Percentiles rank a stretch among this genome's conserved stretches.
Conservation (phyloP, 2,797 vertebrate species). For the Tenualosa ilisha region DNA sequence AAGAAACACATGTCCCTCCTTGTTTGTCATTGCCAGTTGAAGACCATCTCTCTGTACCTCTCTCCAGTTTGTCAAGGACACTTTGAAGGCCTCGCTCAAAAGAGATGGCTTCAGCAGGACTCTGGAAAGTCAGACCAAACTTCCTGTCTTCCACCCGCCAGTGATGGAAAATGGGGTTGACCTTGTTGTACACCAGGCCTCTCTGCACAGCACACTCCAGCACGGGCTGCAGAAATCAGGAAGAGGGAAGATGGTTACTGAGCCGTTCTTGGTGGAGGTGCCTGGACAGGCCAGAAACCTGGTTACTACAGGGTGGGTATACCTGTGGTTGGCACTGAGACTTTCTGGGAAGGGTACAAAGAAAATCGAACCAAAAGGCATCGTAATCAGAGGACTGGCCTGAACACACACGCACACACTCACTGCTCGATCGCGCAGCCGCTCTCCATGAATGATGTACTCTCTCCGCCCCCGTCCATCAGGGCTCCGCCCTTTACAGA, state of each 20-base stretch:
- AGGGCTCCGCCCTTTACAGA: slow-evolving; percentile 83
- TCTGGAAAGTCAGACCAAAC: slow-evolving; percentile 93
- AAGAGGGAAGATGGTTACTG: not conserved
- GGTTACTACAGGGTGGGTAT: not conserved
- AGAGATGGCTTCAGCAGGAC: slow-evolving; percentile 86
- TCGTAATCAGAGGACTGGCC: slow-evolving; percentile 56
- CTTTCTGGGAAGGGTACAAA: slow-evolving; percentile 35
- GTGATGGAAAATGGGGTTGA: slow-evolving; percentile 94
- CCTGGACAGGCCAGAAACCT: not conserved
- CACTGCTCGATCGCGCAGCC: slow-evolving; percentile 90
- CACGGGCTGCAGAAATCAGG: slow-evolving; percentile 76
- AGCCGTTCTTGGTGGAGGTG: slow-evolving; percentile 26
- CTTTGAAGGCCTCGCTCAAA: slow-evolving; percentile 87
- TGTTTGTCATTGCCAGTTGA: not conserved
- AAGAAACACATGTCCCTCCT: not conserved
- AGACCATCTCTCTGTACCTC: slow-evolving; percentile 70
- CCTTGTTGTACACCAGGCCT: slow-evolving; percentile 91
- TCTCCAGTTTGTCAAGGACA: slow-evolving; percentile 82
- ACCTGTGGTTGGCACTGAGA: not conserved
- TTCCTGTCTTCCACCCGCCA: slow-evolving; percentile 90
- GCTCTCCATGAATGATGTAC: slow-evolving; percentile 86
- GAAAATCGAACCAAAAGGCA: slow-evolving; percentile 44
- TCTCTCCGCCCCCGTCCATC: slow-evolving; percentile 80
- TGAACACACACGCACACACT: slow-evolving; percentile 79
- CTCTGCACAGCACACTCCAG: slow-evolving; percentile 86